A percentile compares a stretch with the other conserved stretches of the same genome.
These are phyloP conservation scores for Spea hammondii DNA, from an alignment of 2,797 vertebrate genomes.

Conservation along the genomic window DNA sequence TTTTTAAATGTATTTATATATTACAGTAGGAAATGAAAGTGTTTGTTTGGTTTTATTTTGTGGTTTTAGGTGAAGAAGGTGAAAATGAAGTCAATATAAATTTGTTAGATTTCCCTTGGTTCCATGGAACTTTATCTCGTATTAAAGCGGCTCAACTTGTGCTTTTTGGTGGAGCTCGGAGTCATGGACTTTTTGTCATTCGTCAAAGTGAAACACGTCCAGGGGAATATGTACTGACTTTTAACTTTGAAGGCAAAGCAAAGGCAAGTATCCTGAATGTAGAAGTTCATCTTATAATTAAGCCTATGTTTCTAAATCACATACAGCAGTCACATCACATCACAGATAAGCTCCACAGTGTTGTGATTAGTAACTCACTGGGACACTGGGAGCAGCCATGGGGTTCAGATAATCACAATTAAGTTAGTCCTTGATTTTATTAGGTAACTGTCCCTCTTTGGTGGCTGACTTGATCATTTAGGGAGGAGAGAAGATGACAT, in stretches of 20 bases:
- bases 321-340: no score
- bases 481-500: no score
- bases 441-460: no score
- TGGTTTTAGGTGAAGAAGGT: constrained; percentile 64
- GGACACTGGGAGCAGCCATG: no score
- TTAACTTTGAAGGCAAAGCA: constrained; percentile 99
- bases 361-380: no score
- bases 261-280: constrained; percentile 74
- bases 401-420: no score
- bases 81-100: constrained; percentile 73
- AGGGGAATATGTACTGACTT: constrained; percentile 95
- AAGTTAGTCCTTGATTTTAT: no score
- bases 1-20: background rate
- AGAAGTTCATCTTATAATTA: background rate
- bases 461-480: no score
- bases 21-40: background rate
- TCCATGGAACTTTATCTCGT: constrained; percentile 89
- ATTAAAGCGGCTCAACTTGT: constrained; percentile 92
- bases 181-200: constrained; percentile 92
- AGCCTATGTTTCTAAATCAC: no score
- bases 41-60: background rate
- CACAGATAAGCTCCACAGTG: no score
- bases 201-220: constrained; percentile 93
- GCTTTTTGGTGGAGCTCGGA: constrained; percentile 82
- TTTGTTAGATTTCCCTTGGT: constrained; percentile 89